Percentiles rank a stretch among this genome's conserved stretches.
These are phyloP conservation scores for Drosophila jambulina DNA, from an alignment of 1,140 invertebrate species.

Conservation along the genomic window DNA sequence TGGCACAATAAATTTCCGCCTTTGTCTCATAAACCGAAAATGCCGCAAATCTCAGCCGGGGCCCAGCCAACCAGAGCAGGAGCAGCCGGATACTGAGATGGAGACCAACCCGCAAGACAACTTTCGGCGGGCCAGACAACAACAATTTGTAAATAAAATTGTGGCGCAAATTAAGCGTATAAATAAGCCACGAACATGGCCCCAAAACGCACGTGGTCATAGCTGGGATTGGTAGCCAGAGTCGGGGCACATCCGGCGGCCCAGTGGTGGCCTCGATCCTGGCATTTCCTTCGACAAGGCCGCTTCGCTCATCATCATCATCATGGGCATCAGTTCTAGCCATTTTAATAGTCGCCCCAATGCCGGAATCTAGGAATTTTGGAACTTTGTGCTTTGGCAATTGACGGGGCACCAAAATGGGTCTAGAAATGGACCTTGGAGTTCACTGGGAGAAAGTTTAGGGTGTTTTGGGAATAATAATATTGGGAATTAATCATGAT, in stretches of 20 bases:
- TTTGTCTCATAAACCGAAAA: constrained; percentile 80
- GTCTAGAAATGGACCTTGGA: constrained; percentile 10
- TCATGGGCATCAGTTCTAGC: constrained; percentile 36
- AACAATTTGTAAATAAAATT: constrained; percentile 83
- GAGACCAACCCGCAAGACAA: constrained; percentile 56
- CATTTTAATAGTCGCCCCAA: constrained; percentile 34
- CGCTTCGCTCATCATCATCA: constrained; percentile 27
- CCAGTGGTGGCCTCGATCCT: constrained; percentile 25
- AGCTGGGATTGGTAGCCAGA: constrained; percentile 5
- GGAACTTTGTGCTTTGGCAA: constrained; percentile 65
- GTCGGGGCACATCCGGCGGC: constrained; percentile 49
- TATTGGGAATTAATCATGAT: no score
- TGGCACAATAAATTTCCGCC: constrained; percentile 68
- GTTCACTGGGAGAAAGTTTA: constrained; percentile 7
- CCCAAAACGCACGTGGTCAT: constrained; percentile 24
- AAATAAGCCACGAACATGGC: constrained; percentile 73
- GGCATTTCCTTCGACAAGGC: constrained; percentile 43
- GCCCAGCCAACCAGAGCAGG: constrained; percentile 5
- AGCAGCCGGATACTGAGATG: background rate
- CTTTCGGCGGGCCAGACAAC: constrained; percentile 59
- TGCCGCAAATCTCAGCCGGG: constrained; percentile 73
- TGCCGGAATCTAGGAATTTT: constrained; percentile 8
- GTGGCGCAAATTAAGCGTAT: constrained; percentile 82
- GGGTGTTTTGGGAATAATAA: background rate
- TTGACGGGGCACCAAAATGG: constrained; percentile 47